Percentiles rank a stretch among this genome's conserved stretches.
Conservation (phyloP, 2,797 vertebrate species). For the Xiphorhynchus erythropygius region DNA sequence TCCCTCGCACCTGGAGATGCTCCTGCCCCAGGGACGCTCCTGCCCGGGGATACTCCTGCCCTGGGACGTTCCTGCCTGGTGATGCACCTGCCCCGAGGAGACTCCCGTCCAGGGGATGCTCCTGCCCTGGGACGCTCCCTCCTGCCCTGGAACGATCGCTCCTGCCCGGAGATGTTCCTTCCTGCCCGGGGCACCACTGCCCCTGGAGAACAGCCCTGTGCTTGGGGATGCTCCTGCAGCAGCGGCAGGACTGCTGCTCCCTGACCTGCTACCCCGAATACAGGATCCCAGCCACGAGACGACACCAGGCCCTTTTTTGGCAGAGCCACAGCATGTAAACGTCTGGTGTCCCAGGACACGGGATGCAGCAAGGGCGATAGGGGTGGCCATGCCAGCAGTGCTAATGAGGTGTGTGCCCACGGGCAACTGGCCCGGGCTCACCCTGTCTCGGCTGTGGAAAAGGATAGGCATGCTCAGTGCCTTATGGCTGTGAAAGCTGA, state of each 20-base stretch:
- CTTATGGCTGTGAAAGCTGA: background rate
- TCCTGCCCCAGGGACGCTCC: no score
- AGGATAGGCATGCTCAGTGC: background rate
- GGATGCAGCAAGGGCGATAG: rapidly evolving
- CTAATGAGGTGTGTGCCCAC: background rate
- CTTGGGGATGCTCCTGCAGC: background rate
- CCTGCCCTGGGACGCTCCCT: background rate
- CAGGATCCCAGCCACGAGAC: background rate
- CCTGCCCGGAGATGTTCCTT: background rate
- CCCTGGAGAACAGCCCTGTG: no score
- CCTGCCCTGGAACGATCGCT: background rate
- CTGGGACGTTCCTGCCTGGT: background rate
- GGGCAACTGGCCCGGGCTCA: background rate
- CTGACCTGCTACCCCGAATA: background rate
- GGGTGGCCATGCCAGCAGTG: background rate
- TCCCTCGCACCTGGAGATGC: background rate
- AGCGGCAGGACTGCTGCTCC: background rate
- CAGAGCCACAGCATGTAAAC: rapidly evolving
- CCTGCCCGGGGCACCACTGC: background rate
- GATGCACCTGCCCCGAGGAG: background rate
- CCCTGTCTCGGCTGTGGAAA: background rate
- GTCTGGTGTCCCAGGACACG: background rate
- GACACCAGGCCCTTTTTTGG: background rate
- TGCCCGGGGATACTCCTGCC: background rate
- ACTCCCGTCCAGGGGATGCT: background rate